These are phyloP conservation scores for Mantis religiosa DNA, from an alignment of 2,888 invertebrate genomes.

Conservation along the genomic window DNA sequence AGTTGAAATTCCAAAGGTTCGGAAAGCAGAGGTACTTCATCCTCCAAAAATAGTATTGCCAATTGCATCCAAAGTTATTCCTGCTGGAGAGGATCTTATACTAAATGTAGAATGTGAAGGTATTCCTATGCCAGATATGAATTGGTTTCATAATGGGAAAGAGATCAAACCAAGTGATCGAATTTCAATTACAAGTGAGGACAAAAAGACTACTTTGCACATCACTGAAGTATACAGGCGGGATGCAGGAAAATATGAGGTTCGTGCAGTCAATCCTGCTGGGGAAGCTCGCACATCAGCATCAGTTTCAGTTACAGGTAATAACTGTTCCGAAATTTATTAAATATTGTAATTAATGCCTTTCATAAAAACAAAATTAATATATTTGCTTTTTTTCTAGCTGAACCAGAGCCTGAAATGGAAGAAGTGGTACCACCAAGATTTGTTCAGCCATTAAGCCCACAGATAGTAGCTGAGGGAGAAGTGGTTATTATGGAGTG, in stretches of 20 bases:
- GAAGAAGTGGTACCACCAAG: slow-evolving; percentile 64
- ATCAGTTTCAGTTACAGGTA: slow-evolving; percentile 70
- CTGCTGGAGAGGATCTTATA: slow-evolving; percentile 63
- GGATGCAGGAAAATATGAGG: slow-evolving; percentile 84
- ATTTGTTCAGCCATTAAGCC: slow-evolving; percentile 67
- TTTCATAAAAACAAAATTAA: not conserved
- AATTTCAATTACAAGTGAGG: slow-evolving; percentile 55
- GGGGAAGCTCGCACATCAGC: slow-evolving; percentile 78
- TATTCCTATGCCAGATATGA: slow-evolving; percentile 64
- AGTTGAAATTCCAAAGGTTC: slow-evolving; percentile 40
- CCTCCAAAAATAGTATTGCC: slow-evolving; percentile 76
- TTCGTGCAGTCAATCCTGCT: slow-evolving; percentile 70
- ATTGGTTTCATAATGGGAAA: slow-evolving; percentile 82
- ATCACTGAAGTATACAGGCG: slow-evolving; percentile 67
- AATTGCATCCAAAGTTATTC: slow-evolving; percentile 68
- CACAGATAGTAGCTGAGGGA: slow-evolving; percentile 65
- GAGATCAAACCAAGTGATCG: slow-evolving; percentile 63
- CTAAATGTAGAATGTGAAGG: slow-evolving; percentile 71
- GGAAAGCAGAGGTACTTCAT: slow-evolving; percentile 51
- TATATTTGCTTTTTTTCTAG: slow-evolving; percentile 27
- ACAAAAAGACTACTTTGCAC: slow-evolving; percentile 60
- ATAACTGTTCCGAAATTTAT: slow-evolving; percentile 31
- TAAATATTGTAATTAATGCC: not conserved
- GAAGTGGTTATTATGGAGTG: slow-evolving; percentile 77
- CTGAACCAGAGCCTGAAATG: slow-evolving; percentile 35